These are phyloP conservation scores for Odontophorus gujanensis DNA, from an alignment of 2,113 vertebrate genomes.

Conservation along the genomic window DNA sequence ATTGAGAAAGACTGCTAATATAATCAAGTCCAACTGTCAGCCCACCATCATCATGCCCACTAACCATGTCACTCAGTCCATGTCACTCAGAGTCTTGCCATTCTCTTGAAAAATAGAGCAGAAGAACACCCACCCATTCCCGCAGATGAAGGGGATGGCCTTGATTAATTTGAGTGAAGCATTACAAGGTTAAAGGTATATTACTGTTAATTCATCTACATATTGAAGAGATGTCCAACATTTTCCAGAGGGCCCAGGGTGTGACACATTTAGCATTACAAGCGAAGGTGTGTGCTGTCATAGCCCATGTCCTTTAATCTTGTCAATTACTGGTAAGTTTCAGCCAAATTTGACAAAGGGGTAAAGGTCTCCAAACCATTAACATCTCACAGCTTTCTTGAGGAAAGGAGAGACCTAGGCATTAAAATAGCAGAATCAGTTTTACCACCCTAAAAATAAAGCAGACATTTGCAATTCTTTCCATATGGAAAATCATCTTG, in stretches of 20 bases:
- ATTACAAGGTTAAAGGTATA: not conserved
- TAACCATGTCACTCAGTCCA: too few relatives aligned
- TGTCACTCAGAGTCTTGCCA: not conserved
- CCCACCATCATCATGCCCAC: too few relatives aligned
- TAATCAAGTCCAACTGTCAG: too few relatives aligned
- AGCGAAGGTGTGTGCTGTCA: not conserved
- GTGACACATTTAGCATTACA: not conserved
- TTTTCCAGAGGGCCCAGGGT: not conserved
- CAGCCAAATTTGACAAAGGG: not conserved
- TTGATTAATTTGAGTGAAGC: not conserved
- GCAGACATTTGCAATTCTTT: not conserved
- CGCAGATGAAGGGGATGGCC: not conserved
- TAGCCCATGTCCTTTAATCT: not conserved
- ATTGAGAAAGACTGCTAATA: too few relatives aligned
- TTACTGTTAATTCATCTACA: not conserved
- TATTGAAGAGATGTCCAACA: not conserved
- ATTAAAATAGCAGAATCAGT: not conserved
- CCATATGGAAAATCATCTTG: not conserved
- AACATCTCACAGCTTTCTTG: not conserved
- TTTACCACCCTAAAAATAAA: not conserved
- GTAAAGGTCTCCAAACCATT: not conserved
- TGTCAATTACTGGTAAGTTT: not conserved
- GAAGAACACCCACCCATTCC: not conserved
- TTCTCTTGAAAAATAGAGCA: not conserved
- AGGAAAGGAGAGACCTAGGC: not conserved